A percentile compares a stretch with the other conserved stretches of the same genome.
phyloP scores from a whole-genome alignment of 2,888 invertebrate genomes.

The Cerastis leucographa region DNA sequence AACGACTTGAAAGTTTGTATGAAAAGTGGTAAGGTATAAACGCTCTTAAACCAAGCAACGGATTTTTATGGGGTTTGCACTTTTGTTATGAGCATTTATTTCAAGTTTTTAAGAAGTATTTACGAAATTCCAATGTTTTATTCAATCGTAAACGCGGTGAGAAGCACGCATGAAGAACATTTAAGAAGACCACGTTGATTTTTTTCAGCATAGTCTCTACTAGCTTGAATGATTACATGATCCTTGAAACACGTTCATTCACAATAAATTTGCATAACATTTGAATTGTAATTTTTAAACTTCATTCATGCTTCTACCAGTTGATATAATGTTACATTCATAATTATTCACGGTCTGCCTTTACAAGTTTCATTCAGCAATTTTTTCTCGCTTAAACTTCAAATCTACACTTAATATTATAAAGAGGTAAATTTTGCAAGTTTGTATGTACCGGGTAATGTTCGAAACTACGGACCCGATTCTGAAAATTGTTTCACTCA shows the following conservation, averaged over 20 bases:
- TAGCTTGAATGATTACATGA: not conserved
- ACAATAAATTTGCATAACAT: constrained; percentile 29
- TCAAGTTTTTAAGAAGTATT: too few relatives aligned
- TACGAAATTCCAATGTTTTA: too few relatives aligned
- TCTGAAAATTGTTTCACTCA: not conserved
- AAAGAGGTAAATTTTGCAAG: not conserved
- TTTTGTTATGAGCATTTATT: too few relatives aligned
- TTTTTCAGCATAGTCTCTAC: too few relatives aligned
- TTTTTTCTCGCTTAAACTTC: constrained; percentile 1
- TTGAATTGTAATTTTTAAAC: constrained; percentile 25
- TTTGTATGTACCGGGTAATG: not conserved
- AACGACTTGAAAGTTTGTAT: too few relatives aligned
- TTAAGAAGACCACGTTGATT: too few relatives aligned
- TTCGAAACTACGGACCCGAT: not conserved
- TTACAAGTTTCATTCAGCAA: constrained; percentile 20
- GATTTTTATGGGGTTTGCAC: too few relatives aligned
- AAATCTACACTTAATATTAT: not conserved
- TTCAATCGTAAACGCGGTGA: too few relatives aligned
- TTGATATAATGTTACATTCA: constrained; percentile 23
- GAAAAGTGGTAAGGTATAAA: too few relatives aligned
- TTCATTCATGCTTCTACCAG: constrained; percentile 29
- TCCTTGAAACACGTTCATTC: constrained; percentile 34
- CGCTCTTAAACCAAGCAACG: too few relatives aligned
- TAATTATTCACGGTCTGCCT: constrained; percentile 16
- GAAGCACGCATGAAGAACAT: too few relatives aligned